A percentile compares a stretch with the other conserved stretches of the same genome.
Conservation (phyloP, 2,797 vertebrate genomes). For the Prunella strophiata region DNA sequence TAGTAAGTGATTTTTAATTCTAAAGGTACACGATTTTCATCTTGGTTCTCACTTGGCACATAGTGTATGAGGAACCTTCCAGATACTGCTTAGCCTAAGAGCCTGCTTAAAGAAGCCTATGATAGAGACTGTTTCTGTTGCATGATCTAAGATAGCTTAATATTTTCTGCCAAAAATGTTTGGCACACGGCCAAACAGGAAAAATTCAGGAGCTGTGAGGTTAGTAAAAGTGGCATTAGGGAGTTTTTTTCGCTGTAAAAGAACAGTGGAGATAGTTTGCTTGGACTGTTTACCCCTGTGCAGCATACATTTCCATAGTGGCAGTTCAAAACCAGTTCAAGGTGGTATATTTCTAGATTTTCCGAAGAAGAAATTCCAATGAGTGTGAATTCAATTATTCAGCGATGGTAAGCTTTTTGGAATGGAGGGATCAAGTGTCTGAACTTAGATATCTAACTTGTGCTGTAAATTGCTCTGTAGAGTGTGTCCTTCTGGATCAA, state of each 20-base stretch:
- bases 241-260: neutral
- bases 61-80: neutral
- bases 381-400: neutral
- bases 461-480: neutral
- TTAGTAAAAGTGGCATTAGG: neutral
- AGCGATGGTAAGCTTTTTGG: neutral
- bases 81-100: neutral
- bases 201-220: neutral
- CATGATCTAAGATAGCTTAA: neutral
- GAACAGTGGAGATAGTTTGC: neutral
- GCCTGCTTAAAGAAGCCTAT: neutral
- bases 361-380: neutral
- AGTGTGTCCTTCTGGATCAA: neutral
- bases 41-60: neutral
- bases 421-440: neutral
- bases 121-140: neutral
- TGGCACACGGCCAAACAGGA: neutral
- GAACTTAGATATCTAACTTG: neutral
- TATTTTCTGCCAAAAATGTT: neutral
- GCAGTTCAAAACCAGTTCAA: neutral
- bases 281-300: neutral
- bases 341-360: neutral
- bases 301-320: neutral
- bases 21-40: fast-evolving
- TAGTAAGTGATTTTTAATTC: neutral